A percentile compares a stretch with the other conserved stretches of the same genome.
Conservation (phyloP, 2,113 vertebrate genomes). For the Catharus bicknelli region DNA sequence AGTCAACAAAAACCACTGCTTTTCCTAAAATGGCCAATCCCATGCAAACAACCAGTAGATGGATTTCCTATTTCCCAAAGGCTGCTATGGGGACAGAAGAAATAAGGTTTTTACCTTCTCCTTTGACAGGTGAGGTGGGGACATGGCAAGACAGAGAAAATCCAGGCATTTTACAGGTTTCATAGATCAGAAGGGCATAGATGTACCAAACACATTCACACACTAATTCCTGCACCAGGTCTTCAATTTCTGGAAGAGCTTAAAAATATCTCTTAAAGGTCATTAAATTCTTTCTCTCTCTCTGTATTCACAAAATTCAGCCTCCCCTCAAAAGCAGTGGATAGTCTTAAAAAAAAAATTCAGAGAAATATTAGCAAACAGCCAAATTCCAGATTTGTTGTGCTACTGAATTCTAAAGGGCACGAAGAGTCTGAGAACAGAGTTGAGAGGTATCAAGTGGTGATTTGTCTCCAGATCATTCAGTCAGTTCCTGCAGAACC, state of each 20-base stretch:
- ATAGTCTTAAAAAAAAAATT: not conserved
- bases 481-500: not conserved
- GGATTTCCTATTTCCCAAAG: not conserved
- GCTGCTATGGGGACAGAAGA: not conserved
- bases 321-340: fast-evolving
- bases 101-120: not conserved
- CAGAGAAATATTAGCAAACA: not conserved
- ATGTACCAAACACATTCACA: not conserved
- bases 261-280: not conserved
- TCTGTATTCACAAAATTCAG: not conserved
- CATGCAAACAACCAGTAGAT: not conserved
- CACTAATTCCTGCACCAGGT: not conserved
- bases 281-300: not conserved
- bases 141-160: not conserved
- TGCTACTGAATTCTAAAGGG: not conserved
- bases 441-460: not conserved
- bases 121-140: not conserved
- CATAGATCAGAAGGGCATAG: not conserved
- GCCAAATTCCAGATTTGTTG: not conserved
- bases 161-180: not conserved
- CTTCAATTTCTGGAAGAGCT: not conserved
- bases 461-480: not conserved
- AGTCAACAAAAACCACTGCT: not conserved
- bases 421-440: not conserved
- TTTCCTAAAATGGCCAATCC: not conserved